Evolutionary conservation across 2,888 invertebrate genomes (phyloP), one percentile per base, ranked within the genome.

Genomic region (Macaria liturata): DNA sequence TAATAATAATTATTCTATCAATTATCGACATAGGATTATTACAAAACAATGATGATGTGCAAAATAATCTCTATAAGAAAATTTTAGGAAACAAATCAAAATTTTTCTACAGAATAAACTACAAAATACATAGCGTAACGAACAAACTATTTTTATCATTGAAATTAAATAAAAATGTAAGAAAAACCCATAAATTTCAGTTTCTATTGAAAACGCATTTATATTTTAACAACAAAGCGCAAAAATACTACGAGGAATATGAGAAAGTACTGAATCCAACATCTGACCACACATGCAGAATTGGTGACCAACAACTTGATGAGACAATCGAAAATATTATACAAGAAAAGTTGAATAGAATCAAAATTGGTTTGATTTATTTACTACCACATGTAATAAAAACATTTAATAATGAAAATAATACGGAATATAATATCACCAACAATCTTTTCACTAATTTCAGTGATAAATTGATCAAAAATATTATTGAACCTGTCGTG

Each of bases 101-200:
- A 50, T 61, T 69, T n/a, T 72, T 74, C 46, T 52, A 66, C 6
- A 65, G 65, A 54, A 59, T 70, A 7, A 68, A 71, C 37, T 62
- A 61, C 3, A 61, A 66, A 20, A 58, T 79, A 8, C 74, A 78
- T 48, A 56, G 34, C 39, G 54, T 69, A 4, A 65, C 73, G 32
- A 78, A 81, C 50, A 70, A 67, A 46, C 31, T 82, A 30, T 78
- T 83, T 30, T 56, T 64, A 0, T 51, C 43, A n/a, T 62, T 82
- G 5, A 70, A 72, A 53, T 54, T 80, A 7, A 37, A 65, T 8
- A 46, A 66, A 9, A 61, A 61, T 6, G 71, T 78, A 52, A 54
- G 55, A 9, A 52, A 59, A 39, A 59, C 59, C 43, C 32, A 60
- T 1, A 70, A 74, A 64, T 59, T 65, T 39, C 63, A 69, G 52